phyloP scores from a whole-genome alignment of 1,140 invertebrate species.

The Temnothorax curvispinosus region DNA sequence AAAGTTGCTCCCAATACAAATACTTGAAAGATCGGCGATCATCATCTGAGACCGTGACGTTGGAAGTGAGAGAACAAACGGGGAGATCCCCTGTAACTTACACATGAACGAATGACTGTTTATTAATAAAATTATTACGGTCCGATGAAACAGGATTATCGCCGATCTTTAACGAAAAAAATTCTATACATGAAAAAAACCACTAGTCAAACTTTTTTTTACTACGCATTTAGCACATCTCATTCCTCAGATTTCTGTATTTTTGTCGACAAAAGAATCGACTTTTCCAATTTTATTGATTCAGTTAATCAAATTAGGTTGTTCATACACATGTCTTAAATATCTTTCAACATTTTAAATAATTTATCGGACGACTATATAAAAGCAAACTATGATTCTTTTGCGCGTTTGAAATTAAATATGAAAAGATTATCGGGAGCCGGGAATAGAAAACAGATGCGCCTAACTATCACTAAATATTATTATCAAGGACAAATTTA shows the following conservation, averaged over 20 bases:
- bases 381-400: not conserved
- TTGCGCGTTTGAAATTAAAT: not conserved
- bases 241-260: not conserved
- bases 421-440: not conserved
- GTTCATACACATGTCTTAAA: not conserved
- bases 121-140: not conserved
- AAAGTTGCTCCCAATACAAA: not conserved
- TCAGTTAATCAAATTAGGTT: not conserved
- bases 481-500: conserved; percentile 3
- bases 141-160: not conserved
- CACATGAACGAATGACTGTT: not conserved
- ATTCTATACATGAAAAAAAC: not conserved
- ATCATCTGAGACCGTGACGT: not conserved
- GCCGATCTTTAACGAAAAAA: not conserved
- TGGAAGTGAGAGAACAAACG: not conserved
- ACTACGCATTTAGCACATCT: not conserved
- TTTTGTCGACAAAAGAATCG: not conserved
- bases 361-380: not conserved
- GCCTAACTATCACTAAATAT: not conserved
- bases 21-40: not conserved
- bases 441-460: not conserved
- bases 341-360: not conserved
- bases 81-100: not conserved
- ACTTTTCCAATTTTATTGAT: not conserved
- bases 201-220: not conserved